Base-by-base conservation (phyloP, 2,797 vertebrate genomes). In the Acropternis orthonyx region DNA sequence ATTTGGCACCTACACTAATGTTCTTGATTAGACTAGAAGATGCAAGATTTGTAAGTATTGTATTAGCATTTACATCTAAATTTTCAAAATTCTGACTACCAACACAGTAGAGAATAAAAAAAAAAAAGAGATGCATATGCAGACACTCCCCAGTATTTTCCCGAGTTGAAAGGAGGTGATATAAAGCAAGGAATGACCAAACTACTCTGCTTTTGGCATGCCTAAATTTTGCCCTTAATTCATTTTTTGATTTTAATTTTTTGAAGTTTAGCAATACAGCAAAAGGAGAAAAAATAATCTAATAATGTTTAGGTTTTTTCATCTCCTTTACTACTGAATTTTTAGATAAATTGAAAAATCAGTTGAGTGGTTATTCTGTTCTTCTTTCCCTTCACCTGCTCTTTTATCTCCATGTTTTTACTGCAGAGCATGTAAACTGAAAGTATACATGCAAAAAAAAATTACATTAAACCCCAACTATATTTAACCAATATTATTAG, bases 271-370 rank as follows among this genome's bases (percentile, higher is more conserved):
- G 27, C 12, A 36, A 52, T 49, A 43, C 2, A 82, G 8, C 4
- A 75, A 86, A 69, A 76, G 7, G 6, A 87, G 4, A 24, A 77
- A 89, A 66, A 66, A 1, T 3, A 32, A 24, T 1, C 1, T n/a
- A 76, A 7, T 13, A 7, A 6, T 37, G 44, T 84, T 24, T 0
- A 1, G 1, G 0, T 0, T 8, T 76, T 76, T 36, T 51, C 23
- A 79, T n/a, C 26, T 87, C 32, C 22, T 79, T 85, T 44, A 44
- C 24, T 41, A 66, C 3, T 37, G 24, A 52, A 43, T 58, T 77
- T 68, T 61, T 23, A 81, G 12, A 63, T 34, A 43, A 65, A 67
- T 7, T 26, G 39, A 71, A 74, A 80, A 39, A 81, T 4, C 24
- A 67, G 12, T 23, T 7, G 1, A 67, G 9, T 48, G 23, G 14